These are phyloP conservation scores for Verasper variegatus DNA, from an alignment of 2,113 vertebrate genomes.

Conservation along the genomic window DNA sequence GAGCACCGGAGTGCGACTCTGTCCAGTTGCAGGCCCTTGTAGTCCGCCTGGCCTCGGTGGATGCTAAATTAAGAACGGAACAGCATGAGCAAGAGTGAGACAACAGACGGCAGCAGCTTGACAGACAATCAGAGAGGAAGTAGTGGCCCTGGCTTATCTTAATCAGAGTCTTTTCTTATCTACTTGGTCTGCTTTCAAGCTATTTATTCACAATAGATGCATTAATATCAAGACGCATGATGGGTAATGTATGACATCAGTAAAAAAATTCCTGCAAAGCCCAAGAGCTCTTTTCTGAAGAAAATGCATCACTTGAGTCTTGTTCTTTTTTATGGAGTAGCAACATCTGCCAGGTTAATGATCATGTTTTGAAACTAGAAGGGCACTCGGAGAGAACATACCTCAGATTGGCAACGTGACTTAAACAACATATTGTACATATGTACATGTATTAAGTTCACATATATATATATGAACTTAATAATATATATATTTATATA, in stretches of 20 bases:
- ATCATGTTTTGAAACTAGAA: background rate
- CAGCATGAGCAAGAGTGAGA: slow-evolving; percentile 44
- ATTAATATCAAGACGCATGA: background rate
- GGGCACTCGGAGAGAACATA: background rate
- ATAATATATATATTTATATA: no score
- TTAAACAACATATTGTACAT: background rate
- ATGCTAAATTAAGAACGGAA: slow-evolving; percentile 63
- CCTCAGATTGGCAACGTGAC: background rate
- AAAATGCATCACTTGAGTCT: background rate
- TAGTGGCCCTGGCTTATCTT: slow-evolving; percentile 49
- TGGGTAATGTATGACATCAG: background rate
- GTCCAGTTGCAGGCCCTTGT: slow-evolving; percentile 49
- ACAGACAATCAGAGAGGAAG: slow-evolving; percentile 42
- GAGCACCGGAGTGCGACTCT: slow-evolving; percentile 36
- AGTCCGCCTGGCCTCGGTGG: slow-evolving; percentile 53
- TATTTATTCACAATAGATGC: slow-evolving; percentile 17
- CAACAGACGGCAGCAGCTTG: slow-evolving; percentile 51
- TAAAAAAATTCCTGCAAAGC: background rate
- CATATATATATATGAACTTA: background rate
- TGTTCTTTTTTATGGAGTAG: background rate
- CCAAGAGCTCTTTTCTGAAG: background rate
- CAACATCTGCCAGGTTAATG: slow-evolving; percentile 3
- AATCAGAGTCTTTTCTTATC: slow-evolving; percentile 33
- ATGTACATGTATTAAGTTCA: background rate
- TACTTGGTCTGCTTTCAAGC: slow-evolving; percentile 12